Base-by-base conservation (phyloP, 2,113 vertebrate species). In the Todiramphus saurophagus region DNA sequence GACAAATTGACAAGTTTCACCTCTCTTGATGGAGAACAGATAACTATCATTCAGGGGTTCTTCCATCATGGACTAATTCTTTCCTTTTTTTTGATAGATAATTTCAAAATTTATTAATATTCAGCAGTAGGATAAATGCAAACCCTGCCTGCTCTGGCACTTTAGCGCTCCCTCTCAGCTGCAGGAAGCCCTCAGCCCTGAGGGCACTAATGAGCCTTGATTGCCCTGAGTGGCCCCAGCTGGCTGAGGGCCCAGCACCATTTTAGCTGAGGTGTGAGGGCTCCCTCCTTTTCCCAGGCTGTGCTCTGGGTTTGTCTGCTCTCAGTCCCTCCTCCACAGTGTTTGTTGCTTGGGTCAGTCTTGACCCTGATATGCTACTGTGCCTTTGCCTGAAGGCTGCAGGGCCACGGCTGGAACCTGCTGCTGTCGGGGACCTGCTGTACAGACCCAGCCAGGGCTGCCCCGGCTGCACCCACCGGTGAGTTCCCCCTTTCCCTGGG, bases 1-100 rank as follows among this genome's bases (percentile, higher is more conserved):
- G 94, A 96, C 72, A 97, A 96, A 98, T 95, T 97, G 97, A 74
- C 83, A 90, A 86, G 78, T 86, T 96, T 94, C 82, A 88, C 62
- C 70, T 95, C 93, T 96, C 94, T 91, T 95, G 89, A 96, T 86
- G 91, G 95, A 96, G 66, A 97, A 83, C 92, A 89, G 90, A 75
- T 80, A 91, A 94, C 83, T 87, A 64, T 91, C 64, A 93, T 94
- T 94, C 66, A 48, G 58, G 44, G 39, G 31, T 35, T 89, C 80
- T 85, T 92, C 41, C 28, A 87, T 79, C 33, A 15, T 33, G 63
- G 78, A 77, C 59, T 92, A 87, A 86, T 81, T 68, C 8, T 68
- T 78, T 37, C 31, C 10, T 10, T n/a, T 33, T 46, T 46, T 60
- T 1, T 51, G 56, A 53, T 43, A 35, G 14, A 9, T 33, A 46